Conservation (phyloP, 2,797 vertebrate species). For the Gobionotothen gibberifrons region DNA sequence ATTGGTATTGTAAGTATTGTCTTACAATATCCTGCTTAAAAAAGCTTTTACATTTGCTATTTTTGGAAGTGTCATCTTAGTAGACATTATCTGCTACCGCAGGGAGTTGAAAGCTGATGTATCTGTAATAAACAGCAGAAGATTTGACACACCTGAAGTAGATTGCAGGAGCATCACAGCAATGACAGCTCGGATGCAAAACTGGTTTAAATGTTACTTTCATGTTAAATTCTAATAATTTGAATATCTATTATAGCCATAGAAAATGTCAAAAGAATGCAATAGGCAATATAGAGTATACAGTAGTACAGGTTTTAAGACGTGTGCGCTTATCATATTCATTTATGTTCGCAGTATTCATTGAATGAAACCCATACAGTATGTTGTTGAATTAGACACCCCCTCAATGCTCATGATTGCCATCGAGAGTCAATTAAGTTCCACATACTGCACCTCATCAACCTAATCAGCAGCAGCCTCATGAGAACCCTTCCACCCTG, state of each 20-base stretch:
- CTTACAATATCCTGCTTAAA: not conserved
- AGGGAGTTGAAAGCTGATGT: slow-evolving; percentile 16
- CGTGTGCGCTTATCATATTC: not conserved
- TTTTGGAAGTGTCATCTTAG: not conserved
- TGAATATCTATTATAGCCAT: not conserved
- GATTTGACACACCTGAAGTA: not conserved
- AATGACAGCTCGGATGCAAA: not conserved
- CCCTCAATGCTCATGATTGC: not conserved
- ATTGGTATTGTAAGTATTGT: not conserved
- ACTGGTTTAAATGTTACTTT: not conserved
- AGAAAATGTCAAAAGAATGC: not conserved
- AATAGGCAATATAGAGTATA: not conserved
- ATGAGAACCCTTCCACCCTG: slow-evolving; percentile 11
- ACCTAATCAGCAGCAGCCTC: slow-evolving; percentile 20
- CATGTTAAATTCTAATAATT: not conserved
- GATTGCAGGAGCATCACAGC: not conserved
- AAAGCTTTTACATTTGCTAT: slow-evolving; percentile 6
- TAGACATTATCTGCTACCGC: slow-evolving; percentile 4
- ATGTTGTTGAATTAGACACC: not conserved
- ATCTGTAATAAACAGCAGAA: slow-evolving; percentile 27
- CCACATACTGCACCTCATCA: slow-evolving; percentile 10
- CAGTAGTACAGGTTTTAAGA: not conserved
- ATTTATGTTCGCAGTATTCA: not conserved
- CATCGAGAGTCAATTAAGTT: not conserved
- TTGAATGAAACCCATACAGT: not conserved